phyloP scores from a whole-genome alignment of 2,113 vertebrate genomes.

The Polypterus bichir region DNA sequence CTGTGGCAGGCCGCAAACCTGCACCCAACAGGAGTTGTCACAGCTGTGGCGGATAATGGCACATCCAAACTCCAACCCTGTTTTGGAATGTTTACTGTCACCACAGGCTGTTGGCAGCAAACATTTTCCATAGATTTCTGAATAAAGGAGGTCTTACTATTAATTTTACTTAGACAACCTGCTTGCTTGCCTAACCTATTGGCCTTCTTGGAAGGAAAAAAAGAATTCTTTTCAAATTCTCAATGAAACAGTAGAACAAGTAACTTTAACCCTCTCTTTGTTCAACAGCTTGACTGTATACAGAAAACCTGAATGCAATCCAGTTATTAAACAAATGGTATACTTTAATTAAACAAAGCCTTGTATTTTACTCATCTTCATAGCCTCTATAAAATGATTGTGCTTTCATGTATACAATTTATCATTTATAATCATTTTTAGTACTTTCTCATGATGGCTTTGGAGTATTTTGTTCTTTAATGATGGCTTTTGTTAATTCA shows the following conservation, averaged over 20 bases:
- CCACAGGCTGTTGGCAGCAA: conserved; percentile 68
- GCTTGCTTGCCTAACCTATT: conserved; percentile 40
- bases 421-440: no score
- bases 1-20: conserved; percentile 49
- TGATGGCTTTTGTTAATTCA: no score
- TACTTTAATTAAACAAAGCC: no score
- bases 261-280: no score
- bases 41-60: conserved; percentile 68
- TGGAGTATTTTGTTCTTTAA: no score
- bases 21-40: conserved; percentile 56
- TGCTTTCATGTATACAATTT: no score
- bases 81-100: conserved; percentile 80
- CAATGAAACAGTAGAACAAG: background rate
- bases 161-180: conserved; percentile 49
- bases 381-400: no score
- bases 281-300: no score
- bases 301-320: no score
- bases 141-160: conserved; percentile 52
- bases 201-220: conserved; percentile 26
- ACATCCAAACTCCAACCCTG: conserved; percentile 51
- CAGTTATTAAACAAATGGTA: no score
- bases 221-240: background rate
- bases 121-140: conserved; percentile 54
- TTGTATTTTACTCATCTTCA: no score
- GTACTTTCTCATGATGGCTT: no score